These are phyloP conservation scores for Drosophila paracracens DNA, from an alignment of 2,888 invertebrate genomes.

Conservation along the genomic window DNA sequence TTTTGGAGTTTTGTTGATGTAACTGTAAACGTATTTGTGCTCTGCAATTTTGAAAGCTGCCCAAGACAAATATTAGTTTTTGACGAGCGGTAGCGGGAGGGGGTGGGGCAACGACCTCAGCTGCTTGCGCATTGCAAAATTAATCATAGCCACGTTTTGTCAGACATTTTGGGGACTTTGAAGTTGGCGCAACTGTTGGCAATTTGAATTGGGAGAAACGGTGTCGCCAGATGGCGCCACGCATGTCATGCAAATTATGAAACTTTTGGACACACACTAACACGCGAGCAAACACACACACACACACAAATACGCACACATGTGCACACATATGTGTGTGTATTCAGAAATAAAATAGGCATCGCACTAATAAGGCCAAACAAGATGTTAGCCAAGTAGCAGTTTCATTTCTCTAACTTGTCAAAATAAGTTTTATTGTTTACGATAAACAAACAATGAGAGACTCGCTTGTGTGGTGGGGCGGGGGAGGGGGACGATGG, in stretches of 20 bases:
- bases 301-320: slow-evolving; percentile 8
- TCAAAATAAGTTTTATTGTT: slow-evolving; percentile 78
- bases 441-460: slow-evolving; percentile 71
- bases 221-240: slow-evolving; percentile 71
- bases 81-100: background rate
- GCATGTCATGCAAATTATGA: slow-evolving; percentile 79
- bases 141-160: slow-evolving; percentile 61
- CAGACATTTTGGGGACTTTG: slow-evolving; percentile 55
- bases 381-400: slow-evolving; percentile 55
- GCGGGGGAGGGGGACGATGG: background rate
- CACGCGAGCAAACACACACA: slow-evolving; percentile 20
- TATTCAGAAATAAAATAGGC: slow-evolving; percentile 6
- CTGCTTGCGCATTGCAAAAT: slow-evolving; percentile 57
- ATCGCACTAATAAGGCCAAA: slow-evolving; percentile 61
- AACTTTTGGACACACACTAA: slow-evolving; percentile 56
- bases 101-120: slow-evolving; percentile 33
- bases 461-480: slow-evolving; percentile 14
- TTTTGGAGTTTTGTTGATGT: slow-evolving; percentile 2
- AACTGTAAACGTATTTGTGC: slow-evolving; percentile 2
- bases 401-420: slow-evolving; percentile 73
- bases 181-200: slow-evolving; percentile 65
- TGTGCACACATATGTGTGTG: background rate
- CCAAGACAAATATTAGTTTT: slow-evolving; percentile 61
- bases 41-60: slow-evolving; percentile 23
- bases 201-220: slow-evolving; percentile 74